A percentile compares a stretch with the other conserved stretches of the same genome.
These are phyloP conservation scores for Regulus satrapa DNA, from an alignment of 2,113 vertebrate genomes.

Conservation along the genomic window DNA sequence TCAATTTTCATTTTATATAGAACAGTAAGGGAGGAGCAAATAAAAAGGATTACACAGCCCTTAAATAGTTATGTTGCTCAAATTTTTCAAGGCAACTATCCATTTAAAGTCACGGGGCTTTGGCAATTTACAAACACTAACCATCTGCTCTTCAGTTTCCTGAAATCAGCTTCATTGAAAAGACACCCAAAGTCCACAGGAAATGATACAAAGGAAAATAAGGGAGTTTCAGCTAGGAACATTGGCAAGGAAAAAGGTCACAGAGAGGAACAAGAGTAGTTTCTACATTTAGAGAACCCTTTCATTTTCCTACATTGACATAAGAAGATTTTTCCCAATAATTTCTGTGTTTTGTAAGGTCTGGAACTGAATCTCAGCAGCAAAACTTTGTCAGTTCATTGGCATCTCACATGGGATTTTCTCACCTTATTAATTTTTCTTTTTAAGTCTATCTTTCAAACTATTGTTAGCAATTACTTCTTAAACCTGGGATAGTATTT, in stretches of 20 bases:
- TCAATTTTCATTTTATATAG: not conserved
- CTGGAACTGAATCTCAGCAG: not conserved
- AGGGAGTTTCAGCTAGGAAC: not conserved
- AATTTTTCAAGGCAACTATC: constrained; percentile 4
- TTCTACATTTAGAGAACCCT: not conserved
- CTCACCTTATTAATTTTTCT: not conserved
- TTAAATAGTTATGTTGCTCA: not conserved
- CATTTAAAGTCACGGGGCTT: not conserved
- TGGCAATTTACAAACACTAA: constrained; percentile 50
- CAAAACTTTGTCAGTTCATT: not conserved
- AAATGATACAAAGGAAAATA: not conserved
- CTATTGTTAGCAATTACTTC: not conserved
- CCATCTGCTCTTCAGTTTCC: constrained; percentile 23
- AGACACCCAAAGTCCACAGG: not conserved
- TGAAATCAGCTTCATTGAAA: not conserved
- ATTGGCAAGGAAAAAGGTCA: not conserved
- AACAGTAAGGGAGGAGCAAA: not conserved
- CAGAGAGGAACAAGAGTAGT: not conserved
- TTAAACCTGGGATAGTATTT: not conserved
- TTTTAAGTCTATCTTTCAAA: not conserved
- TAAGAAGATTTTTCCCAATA: not conserved
- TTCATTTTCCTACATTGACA: not conserved
- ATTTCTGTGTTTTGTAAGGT: not conserved
- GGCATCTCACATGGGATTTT: not conserved
- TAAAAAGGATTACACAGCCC: not conserved